Conservation (phyloP, 2,113 vertebrate genomes). For the Atrichornis clamosus region DNA sequence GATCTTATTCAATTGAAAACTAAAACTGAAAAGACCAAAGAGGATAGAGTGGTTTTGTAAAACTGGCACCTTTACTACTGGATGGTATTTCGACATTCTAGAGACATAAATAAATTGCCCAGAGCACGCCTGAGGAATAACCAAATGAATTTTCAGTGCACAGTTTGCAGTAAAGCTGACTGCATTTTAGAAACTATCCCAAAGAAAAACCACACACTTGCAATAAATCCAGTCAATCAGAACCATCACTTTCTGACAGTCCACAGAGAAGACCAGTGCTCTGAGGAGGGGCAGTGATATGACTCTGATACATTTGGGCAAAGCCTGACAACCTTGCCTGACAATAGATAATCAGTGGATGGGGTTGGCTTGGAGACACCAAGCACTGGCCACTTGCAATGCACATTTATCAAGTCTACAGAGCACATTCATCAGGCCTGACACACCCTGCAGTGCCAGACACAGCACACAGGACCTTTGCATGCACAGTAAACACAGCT, state of each 20-base stretch:
- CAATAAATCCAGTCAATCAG: background rate
- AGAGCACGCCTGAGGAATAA: background rate
- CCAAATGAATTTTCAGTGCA: background rate
- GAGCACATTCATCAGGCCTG: background rate
- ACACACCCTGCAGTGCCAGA: background rate
- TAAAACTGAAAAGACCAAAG: background rate
- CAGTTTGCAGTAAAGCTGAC: background rate
- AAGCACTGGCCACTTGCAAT: background rate
- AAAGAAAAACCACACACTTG: background rate
- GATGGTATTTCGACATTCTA: background rate
- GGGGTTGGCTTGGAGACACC: background rate
- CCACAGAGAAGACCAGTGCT: background rate
- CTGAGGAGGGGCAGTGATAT: background rate
- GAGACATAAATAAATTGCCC: background rate
- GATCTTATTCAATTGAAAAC: background rate
- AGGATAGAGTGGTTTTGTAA: background rate
- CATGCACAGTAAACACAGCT: background rate
- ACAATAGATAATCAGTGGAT: background rate
- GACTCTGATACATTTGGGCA: background rate
- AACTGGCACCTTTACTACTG: background rate
- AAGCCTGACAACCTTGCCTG: background rate
- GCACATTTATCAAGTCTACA: background rate
- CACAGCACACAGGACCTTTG: background rate
- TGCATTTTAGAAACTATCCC: background rate
- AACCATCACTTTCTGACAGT: background rate